Evolutionary conservation across 2,113 vertebrate species (phyloP).

Genomic region (Charadrius vociferus): DNA sequence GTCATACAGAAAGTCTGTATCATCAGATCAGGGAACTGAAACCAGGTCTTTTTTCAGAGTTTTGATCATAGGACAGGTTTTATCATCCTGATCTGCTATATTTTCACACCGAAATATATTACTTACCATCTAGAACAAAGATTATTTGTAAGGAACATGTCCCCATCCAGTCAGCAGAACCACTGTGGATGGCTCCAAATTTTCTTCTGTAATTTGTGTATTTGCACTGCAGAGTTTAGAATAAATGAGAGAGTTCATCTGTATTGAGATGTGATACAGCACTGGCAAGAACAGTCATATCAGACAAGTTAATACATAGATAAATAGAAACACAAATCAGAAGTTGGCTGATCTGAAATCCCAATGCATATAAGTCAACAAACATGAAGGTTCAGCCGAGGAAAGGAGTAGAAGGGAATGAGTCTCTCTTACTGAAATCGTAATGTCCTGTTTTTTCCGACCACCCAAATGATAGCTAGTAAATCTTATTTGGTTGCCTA

Average conservation of each 20-base stretch:
- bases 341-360: not conserved
- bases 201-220: not conserved
- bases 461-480: not conserved
- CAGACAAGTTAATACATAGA: conserved; percentile 2
- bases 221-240: not conserved
- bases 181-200: not conserved
- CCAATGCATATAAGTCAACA: not conserved
- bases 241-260: not conserved
- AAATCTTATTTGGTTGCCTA: not conserved
- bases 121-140: not conserved
- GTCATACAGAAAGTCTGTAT: not conserved
- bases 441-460: not conserved
- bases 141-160: not conserved
- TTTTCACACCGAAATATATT: not conserved
- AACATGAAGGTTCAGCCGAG: not conserved
- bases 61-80: not conserved
- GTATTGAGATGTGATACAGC: not conserved
- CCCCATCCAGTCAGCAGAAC: not conserved
- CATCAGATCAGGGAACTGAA: not conserved
- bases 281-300: not conserved
- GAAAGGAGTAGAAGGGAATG: not conserved
- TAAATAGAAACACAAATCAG: not conserved
- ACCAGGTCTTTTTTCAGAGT: not conserved
- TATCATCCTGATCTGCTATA: not conserved
- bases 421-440: not conserved